These are phyloP conservation scores for Notiomystis cincta DNA, from an alignment of 2,113 vertebrate species.

Conservation along the genomic window DNA sequence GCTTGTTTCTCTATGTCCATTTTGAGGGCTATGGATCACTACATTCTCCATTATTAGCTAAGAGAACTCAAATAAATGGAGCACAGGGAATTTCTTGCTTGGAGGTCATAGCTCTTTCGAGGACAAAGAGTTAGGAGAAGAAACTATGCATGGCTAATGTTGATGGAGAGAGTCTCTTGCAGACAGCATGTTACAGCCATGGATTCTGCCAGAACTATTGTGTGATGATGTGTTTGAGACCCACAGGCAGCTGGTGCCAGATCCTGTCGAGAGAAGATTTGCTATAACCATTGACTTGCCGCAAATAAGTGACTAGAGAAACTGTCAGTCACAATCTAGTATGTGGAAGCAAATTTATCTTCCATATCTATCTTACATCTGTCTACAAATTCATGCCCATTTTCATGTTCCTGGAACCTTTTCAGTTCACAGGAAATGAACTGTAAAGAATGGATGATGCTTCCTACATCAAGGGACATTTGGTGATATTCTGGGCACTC, in stretches of 20 bases:
- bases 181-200: background rate
- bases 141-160: background rate
- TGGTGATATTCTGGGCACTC: background rate
- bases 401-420: constrained; percentile 2
- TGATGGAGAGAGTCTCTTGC: background rate
- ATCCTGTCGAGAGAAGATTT: background rate
- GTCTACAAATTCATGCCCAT: background rate
- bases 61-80: background rate
- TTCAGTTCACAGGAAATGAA: background rate
- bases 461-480: background rate
- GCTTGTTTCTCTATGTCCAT: background rate
- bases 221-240: background rate
- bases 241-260: background rate
- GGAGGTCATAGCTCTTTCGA: background rate
- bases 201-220: background rate
- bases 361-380: constrained; percentile 8
- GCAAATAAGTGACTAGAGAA: background rate
- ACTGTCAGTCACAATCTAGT: background rate
- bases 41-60: background rate
- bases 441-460: constrained; percentile 6
- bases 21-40: background rate
- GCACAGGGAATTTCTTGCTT: background rate
- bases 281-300: background rate
- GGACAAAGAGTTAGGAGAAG: background rate
- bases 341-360: background rate